These are phyloP conservation scores for Xerus inauris DNA, from an alignment of 2,113 vertebrate genomes.

Conservation along the genomic window DNA sequence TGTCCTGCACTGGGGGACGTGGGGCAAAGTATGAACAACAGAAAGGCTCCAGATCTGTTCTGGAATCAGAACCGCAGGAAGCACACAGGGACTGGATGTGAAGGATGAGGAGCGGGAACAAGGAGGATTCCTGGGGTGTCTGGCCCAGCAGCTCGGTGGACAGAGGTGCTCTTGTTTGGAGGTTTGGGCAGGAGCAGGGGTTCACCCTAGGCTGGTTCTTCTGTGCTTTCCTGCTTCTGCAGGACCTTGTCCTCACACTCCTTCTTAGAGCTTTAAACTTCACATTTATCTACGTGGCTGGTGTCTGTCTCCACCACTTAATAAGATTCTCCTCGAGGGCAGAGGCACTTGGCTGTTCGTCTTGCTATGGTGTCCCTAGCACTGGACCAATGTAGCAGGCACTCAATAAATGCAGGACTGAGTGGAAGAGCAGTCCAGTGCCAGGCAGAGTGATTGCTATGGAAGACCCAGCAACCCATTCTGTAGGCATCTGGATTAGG, in stretches of 20 bases:
- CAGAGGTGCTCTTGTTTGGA: neutral
- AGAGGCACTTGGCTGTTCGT: neutral
- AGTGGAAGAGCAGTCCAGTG: neutral
- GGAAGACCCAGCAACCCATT: neutral
- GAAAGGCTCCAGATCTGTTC: neutral
- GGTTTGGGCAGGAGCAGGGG: neutral
- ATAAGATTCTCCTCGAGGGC: neutral
- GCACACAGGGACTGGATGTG: neutral
- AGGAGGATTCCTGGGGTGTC: neutral
- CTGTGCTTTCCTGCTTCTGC: neutral
- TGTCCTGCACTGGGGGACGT: no score
- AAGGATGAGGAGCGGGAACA: neutral
- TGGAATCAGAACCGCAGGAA: neutral
- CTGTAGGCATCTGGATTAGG: neutral
- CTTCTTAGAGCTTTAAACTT: neutral
- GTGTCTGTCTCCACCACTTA: neutral
- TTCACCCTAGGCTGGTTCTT: neutral
- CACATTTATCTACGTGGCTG: neutral
- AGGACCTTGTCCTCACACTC: neutral
- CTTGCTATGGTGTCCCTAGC: neutral
- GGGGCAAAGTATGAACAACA: neutral
- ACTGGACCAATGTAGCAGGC: neutral
- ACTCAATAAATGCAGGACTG: neutral
- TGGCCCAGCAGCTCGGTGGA: neutral
- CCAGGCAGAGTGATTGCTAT: neutral